Evolutionary conservation across 2,888 invertebrate genomes (phyloP), one percentile per base, ranked within the genome.

Genomic region (Eutolmus rufibarbis): DNA sequence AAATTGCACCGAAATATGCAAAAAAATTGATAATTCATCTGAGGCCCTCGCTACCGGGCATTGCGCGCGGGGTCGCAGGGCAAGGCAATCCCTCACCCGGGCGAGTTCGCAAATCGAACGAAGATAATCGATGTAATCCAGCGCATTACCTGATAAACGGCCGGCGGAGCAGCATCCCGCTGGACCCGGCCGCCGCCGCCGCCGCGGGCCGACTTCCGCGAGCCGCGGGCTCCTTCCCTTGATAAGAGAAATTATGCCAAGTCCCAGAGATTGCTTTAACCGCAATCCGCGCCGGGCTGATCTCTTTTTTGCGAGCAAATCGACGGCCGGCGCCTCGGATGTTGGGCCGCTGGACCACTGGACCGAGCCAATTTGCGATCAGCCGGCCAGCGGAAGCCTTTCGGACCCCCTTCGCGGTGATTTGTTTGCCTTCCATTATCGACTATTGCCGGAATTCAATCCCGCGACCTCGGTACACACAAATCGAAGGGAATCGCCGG

Each of bases 371-470:
- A 81, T 81, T 81, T 81, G 46, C 81, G 56, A 56, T 81, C 23
- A 81, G 31, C 23, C 40, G 43, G 51, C 9, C 34, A 40, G 43
- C 79, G 79, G 79, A 46, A 79, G 79, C 79, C 79, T 79, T 79
- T 74, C 31, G 56, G 23, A 31, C 81, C 28, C 43, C 81, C 56
- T 51, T 81, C 16, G 31, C 31, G 81, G 31, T 51, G 16, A 56
- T 56, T 81, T 81, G 34, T 81, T 81, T 81, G 81, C 51, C 81
- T 81, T 81, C 81, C 51, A 81, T 81, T 81, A 81, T 46, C 56
- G 28, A 81, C 81, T 81, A 81, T 81, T 81, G 81, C 51, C 31
- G 43, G 81, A 81, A 81, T 81, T 28, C 81, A 81, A 81, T 81
- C 56, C 56, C n/a, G 19, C 34, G 5, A 34, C 14, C 46, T 51